Conservation (phyloP, 2,113 vertebrate species). For the Myotis brandtii region DNA sequence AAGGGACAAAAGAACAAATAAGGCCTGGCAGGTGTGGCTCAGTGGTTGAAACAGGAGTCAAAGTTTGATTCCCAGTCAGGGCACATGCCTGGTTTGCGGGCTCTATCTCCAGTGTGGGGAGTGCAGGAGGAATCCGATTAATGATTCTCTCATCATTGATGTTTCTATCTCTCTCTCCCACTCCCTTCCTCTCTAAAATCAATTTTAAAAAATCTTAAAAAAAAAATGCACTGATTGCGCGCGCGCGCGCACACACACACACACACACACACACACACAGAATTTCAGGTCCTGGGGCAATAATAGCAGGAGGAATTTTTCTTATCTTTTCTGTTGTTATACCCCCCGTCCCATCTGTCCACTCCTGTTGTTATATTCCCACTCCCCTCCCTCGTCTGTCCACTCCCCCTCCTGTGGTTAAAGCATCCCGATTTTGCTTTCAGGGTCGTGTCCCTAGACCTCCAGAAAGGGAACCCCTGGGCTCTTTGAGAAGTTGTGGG, state of each 20-base stretch:
- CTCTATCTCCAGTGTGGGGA: too few relatives aligned
- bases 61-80: too few relatives aligned
- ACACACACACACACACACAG: not conserved
- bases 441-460: not conserved
- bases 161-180: too few relatives aligned
- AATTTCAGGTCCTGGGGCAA: not conserved
- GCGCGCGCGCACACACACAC: accelerated
- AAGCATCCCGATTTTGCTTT: not conserved
- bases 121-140: too few relatives aligned
- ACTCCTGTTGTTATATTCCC: too few relatives aligned
- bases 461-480: not conserved
- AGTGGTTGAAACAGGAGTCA: too few relatives aligned
- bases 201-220: not conserved
- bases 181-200: too few relatives aligned
- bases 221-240: accelerated
- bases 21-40: not conserved
- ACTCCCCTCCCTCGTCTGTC: too few relatives aligned
- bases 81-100: too few relatives aligned
- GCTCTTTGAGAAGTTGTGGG: not conserved
- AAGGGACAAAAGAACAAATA: not conserved
- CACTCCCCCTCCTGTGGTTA: not conserved
- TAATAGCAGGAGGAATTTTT: not conserved
- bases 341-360: not conserved
- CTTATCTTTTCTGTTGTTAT: not conserved
- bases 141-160: too few relatives aligned